These are phyloP conservation scores for Plebejus anna DNA, from an alignment of 2,888 invertebrate species.

Conservation along the genomic window DNA sequence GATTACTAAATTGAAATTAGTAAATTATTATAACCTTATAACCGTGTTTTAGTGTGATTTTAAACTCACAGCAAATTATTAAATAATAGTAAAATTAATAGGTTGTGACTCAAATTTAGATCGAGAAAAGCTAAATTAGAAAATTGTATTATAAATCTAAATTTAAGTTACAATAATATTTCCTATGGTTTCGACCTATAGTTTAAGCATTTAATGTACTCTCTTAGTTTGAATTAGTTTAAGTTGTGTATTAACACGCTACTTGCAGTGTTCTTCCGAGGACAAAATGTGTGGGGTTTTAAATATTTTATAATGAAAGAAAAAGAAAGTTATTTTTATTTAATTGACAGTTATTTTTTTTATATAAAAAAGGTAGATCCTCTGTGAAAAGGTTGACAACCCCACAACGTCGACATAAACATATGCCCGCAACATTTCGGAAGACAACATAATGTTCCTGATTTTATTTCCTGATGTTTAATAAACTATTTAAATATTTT, in stretches of 20 bases:
- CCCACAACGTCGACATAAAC: neutral
- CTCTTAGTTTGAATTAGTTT: slow-evolving; percentile 20
- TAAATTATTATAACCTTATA: slow-evolving; percentile 4
- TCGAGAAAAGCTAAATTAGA: neutral
- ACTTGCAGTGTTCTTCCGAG: neutral
- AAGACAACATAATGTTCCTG: slow-evolving; percentile 50
- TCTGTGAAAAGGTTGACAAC: neutral
- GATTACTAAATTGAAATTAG: slow-evolving; percentile 7
- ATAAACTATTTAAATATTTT: slow-evolving; percentile 43
- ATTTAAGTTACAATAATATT: slow-evolving; percentile 21
- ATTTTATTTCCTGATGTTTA: slow-evolving; percentile 49
- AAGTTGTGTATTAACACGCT: slow-evolving; percentile 28
- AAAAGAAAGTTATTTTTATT: neutral
- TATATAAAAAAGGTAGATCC: neutral
- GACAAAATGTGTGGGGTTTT: neutral
- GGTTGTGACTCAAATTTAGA: slow-evolving; percentile 23
- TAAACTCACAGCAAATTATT: slow-evolving; percentile 13
- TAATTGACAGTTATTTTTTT: neutral
- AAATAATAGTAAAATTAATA: neutral
- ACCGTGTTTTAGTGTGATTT: slow-evolving; percentile 9
- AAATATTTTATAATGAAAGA: neutral
- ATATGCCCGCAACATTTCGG: neutral
- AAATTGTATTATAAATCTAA: slow-evolving; percentile 15
- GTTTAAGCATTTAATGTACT: slow-evolving; percentile 24
- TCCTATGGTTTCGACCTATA: neutral